These are phyloP conservation scores for Diceros bicornis DNA, from an alignment of 2,797 vertebrate species.

Conservation along the genomic window DNA sequence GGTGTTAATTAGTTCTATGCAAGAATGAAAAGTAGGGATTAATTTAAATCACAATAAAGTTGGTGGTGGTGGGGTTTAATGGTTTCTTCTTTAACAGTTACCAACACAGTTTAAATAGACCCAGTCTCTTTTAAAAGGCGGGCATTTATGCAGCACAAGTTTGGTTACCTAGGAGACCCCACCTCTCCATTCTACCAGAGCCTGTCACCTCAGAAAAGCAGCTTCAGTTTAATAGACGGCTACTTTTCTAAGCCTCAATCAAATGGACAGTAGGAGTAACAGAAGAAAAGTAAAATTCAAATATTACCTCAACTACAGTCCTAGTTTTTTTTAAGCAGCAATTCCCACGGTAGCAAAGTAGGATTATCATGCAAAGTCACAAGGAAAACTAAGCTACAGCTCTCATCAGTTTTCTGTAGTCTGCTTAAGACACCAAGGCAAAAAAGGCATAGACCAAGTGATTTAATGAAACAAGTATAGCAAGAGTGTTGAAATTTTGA, in stretches of 20 bases:
- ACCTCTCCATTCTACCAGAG: constrained; percentile 62
- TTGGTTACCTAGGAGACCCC: constrained; percentile 84
- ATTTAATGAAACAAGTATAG: neutral
- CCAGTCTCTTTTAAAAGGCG: constrained; percentile 33
- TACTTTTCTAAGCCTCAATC: constrained; percentile 32
- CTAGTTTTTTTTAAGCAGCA: neutral
- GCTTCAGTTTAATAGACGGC: constrained; percentile 34
- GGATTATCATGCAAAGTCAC: neutral
- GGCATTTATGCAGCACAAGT: constrained; percentile 72
- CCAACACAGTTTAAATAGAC: constrained; percentile 66
- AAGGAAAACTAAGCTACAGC: neutral
- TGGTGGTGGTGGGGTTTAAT: neutral
- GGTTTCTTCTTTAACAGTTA: constrained; percentile 80
- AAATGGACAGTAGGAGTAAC: neutral
- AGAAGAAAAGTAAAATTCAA: constrained; percentile 44
- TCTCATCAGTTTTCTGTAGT: neutral
- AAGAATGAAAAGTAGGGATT: constrained; percentile 64
- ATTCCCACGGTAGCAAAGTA: constrained; percentile 69
- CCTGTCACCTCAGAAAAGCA: constrained; percentile 48
- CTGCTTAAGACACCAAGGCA: neutral
- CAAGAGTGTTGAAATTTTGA: neutral
- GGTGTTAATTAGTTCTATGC: constrained; percentile 50
- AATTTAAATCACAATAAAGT: constrained; percentile 82
- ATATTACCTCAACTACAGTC: neutral
- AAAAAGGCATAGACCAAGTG: neutral